A percentile compares a stretch with the other conserved stretches of the same genome.
Conservation (phyloP, 2,113 vertebrate genomes). For the Camelus bactrianus region DNA sequence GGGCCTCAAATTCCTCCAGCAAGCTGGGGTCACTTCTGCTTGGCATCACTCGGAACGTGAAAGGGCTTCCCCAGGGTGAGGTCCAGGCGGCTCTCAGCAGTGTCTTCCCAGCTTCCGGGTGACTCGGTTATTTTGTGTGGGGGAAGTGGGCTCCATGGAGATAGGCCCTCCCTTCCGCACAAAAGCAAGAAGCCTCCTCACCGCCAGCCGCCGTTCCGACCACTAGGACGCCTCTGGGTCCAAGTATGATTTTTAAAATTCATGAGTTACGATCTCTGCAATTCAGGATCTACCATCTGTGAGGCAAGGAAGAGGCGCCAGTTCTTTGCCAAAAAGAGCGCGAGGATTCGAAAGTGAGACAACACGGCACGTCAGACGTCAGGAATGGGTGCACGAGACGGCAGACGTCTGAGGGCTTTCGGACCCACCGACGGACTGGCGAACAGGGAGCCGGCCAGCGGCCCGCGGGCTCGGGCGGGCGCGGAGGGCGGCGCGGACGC, state of each 20-base stretch:
- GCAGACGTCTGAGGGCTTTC: fast-evolving
- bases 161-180: not conserved
- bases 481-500: not conserved
- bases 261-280: not conserved
- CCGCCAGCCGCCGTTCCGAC: fast-evolving
- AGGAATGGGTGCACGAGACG: fast-evolving
- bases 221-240: not conserved
- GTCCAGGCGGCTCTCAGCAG: not conserved
- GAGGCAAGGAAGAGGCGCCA: not conserved
- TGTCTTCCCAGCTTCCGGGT: not conserved
- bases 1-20: not conserved
- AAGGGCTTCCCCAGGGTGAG: not conserved
- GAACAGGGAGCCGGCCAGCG: no score
- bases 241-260: not conserved
- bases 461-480: not conserved
- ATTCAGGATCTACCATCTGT: not conserved
- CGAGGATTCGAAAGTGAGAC: not conserved
- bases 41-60: not conserved
- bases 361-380: fast-evolving
- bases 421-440: fast-evolving
- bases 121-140: not conserved
- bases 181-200: fast-evolving
- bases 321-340: not conserved
- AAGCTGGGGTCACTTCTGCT: not conserved
- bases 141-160: fast-evolving